These are phyloP conservation scores for Rhagoletis zephyria DNA, from an alignment of 1,140 invertebrate species.

Conservation along the genomic window DNA sequence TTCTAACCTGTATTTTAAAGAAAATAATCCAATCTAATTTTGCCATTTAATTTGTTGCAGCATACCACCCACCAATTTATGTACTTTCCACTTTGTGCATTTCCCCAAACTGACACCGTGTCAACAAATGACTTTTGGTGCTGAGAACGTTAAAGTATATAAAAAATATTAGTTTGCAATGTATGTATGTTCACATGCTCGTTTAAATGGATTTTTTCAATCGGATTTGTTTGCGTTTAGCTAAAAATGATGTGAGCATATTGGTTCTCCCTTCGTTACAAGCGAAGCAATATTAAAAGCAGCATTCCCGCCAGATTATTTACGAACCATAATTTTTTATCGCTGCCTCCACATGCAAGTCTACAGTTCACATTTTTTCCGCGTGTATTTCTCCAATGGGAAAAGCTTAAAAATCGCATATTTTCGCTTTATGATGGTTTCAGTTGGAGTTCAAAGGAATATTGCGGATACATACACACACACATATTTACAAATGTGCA, in stretches of 20 bases:
- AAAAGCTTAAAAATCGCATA: background rate
- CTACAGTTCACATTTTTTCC: background rate
- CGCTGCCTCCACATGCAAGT: background rate
- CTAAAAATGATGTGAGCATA: background rate
- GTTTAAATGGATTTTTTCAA: constrained; percentile 34
- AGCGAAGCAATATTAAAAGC: constrained; percentile 10
- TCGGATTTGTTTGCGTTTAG: constrained; percentile 30
- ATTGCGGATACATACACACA: too few relatives aligned
- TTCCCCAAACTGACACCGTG: too few relatives aligned
- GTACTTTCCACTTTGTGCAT: too few relatives aligned
- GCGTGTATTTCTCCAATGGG: background rate
- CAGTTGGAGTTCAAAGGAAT: too few relatives aligned
- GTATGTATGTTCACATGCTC: background rate
- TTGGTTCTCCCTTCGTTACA: background rate
- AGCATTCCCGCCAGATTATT: constrained; percentile 30
- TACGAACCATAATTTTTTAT: constrained; percentile 34
- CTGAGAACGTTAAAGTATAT: background rate
- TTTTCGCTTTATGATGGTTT: too few relatives aligned
- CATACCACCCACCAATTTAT: too few relatives aligned
- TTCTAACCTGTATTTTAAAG: too few relatives aligned
- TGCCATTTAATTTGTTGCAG: too few relatives aligned
- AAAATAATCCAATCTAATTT: too few relatives aligned
- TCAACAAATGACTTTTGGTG: background rate
- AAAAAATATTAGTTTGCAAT: background rate
- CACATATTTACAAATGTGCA: background rate